Evolutionary conservation across 1,140 invertebrate species (phyloP).

Genomic region (Andrena cerasifolii): DNA sequence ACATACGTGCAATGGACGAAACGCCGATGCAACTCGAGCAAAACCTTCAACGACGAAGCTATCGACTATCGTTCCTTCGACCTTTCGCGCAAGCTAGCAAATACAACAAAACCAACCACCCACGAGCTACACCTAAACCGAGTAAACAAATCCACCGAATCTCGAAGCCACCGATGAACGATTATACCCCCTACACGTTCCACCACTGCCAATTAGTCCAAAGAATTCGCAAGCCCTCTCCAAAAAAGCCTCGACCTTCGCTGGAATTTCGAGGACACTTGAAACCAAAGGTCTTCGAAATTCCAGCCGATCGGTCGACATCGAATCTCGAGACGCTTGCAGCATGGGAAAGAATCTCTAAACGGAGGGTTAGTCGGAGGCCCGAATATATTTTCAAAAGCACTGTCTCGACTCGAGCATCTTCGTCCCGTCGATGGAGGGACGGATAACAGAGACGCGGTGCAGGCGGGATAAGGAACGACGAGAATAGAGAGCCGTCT

Average conservation of each 20-base stretch:
- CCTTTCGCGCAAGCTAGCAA: neutral
- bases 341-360: neutral
- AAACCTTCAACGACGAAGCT: neutral
- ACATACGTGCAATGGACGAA: slow-evolving; percentile 37
- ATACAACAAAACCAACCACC: neutral
- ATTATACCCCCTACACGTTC: neutral
- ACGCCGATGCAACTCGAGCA: slow-evolving; percentile 12
- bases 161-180: no score
- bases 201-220: neutral
- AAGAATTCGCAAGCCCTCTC: neutral
- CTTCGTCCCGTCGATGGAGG: neutral
- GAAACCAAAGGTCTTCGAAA: neutral
- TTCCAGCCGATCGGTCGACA: neutral
- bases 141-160: no score
- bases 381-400: neutral
- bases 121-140: neutral
- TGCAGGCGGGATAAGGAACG: no score
- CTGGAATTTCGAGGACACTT: neutral
- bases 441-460: neutral
- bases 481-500: slow-evolving; percentile 11
- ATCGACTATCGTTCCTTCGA: slow-evolving; percentile 17
- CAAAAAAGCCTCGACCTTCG: neutral
- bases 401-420: neutral
- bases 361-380: neutral
- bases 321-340: neutral